Evolutionary conservation across 2,113 vertebrate genomes (phyloP).

Genomic region (mouse (Mus musculus)): GRCm39 chr5:34444501-34445000

Average conservation of each 20-base stretch:
- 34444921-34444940: not conserved
- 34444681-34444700: constrained; percentile 61
- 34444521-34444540: not conserved
- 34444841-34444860: not conserved
- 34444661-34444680: not conserved
- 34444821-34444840: not conserved
- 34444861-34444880: not conserved
- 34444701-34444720: constrained; percentile 78
- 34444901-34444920: not conserved
- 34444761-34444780: not conserved
- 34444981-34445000: not conserved
- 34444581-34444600: not conserved
- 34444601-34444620: not conserved
- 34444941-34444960: not conserved
- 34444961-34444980: not conserved
- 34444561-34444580: not conserved
- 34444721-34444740: not conserved
- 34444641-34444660: not conserved
- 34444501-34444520: not conserved
- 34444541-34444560: not conserved
- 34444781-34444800: not conserved
- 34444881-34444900: not conserved
- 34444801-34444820: too few species aligned
- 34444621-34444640: not conserved
- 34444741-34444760: constrained; percentile 4